A percentile compares a stretch with the other conserved stretches of the same genome.
Conservation (phyloP, 2,797 vertebrate genomes). For the Trichosurus vulpecula region DNA sequence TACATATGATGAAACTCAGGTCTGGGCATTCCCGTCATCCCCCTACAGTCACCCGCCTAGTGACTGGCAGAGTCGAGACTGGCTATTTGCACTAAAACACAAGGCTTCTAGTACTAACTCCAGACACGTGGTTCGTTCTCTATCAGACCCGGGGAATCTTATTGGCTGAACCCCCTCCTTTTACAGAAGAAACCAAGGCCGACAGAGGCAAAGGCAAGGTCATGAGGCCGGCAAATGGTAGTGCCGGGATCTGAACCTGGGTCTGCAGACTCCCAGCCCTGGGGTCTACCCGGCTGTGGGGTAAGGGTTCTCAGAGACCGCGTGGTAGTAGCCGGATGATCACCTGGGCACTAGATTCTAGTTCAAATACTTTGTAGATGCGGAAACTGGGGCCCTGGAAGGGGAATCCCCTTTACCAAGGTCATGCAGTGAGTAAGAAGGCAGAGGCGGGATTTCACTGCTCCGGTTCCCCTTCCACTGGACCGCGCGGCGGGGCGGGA, state of each 20-base stretch:
- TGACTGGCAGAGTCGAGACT: not conserved
- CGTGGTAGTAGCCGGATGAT: rapidly evolving
- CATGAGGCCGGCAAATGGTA: slow-evolving; percentile 1
- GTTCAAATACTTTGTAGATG: not conserved
- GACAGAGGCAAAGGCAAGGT: slow-evolving; percentile 63
- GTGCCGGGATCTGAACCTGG: not conserved
- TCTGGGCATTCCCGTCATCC: no score
- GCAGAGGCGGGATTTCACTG: not conserved
- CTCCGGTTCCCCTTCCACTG: not conserved
- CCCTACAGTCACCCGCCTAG: not conserved
- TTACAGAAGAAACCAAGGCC: not conserved
- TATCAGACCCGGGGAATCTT: not conserved
- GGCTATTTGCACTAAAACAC: not conserved
- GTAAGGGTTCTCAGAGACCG: not conserved
- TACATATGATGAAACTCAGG: not conserved
- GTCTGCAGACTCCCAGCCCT: not conserved
- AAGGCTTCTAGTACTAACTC: not conserved
- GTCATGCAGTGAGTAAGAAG: not conserved
- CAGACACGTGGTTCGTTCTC: not conserved
- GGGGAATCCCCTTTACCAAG: not conserved
- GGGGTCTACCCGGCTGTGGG: not conserved
- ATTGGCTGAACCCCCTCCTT: no score
- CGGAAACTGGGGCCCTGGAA: not conserved
- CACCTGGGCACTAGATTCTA: not conserved
- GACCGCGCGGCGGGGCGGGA: not conserved